Percentiles rank a stretch among this genome's conserved stretches.
These are phyloP conservation scores for Crambe crambe DNA, from an alignment of 37 sponge, comb jelly and placozoan species.

Conservation along the genomic window DNA sequence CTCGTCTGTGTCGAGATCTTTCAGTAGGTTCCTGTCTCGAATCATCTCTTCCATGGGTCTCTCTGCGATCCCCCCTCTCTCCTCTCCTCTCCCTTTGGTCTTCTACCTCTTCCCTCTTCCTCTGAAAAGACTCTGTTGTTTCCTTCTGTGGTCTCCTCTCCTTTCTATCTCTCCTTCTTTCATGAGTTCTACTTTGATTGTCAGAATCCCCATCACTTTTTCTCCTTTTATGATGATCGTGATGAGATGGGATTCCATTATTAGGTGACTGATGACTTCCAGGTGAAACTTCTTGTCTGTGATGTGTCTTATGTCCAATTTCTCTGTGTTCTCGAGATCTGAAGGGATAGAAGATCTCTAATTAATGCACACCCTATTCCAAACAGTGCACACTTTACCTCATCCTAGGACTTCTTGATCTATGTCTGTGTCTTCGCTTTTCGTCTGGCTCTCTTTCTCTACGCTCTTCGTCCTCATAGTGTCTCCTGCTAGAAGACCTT, in stretches of 20 bases:
- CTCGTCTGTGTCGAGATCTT: background rate
- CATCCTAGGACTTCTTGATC: background rate
- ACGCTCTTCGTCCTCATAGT: background rate
- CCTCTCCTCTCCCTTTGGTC: background rate
- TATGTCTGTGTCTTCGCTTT: background rate
- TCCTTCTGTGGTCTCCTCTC: background rate
- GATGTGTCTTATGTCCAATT: background rate
- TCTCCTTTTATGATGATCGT: background rate
- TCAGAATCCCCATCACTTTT: background rate
- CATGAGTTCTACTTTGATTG: background rate
- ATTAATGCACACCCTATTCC: background rate
- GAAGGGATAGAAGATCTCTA: background rate
- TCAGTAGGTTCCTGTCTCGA: background rate
- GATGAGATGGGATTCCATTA: background rate
- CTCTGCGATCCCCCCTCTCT: conserved; percentile 5
- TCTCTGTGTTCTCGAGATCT: background rate
- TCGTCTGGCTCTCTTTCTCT: too few relatives aligned
- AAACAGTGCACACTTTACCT: background rate
- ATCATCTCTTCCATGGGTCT: background rate
- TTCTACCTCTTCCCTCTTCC: conserved; percentile 9
- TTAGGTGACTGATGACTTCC: background rate
- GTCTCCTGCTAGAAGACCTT: background rate
- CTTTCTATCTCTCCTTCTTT: conserved; percentile 19
- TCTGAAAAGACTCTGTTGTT: background rate
- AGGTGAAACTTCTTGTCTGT: background rate